Conservation (phyloP, 2,797 vertebrate genomes). For the Eupleurogrammus muticus region DNA sequence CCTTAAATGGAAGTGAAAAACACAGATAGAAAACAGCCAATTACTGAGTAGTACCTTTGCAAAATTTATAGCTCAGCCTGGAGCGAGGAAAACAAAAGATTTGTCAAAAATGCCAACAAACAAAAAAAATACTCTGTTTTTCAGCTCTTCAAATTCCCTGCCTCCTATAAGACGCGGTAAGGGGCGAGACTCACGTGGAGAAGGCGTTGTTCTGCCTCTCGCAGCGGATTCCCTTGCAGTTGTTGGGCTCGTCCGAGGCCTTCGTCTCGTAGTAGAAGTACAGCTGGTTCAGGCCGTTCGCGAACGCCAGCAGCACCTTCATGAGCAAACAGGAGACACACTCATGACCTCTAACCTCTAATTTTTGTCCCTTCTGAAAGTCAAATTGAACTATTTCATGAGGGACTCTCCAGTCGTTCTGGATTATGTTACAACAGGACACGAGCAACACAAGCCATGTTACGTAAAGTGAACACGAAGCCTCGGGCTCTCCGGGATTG, state of each 20-base stretch:
- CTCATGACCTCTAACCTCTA: no score
- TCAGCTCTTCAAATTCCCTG: no score
- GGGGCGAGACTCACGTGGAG: slow-evolving; percentile 90
- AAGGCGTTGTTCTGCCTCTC: slow-evolving; percentile 99
- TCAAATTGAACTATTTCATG: no score
- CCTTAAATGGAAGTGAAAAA: no score
- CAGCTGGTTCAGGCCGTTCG: slow-evolving; percentile 98
- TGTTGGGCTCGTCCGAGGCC: slow-evolving; percentile 94
- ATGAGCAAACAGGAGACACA: neutral
- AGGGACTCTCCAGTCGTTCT: neutral
- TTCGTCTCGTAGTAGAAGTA: slow-evolving; percentile 99
- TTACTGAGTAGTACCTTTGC: no score
- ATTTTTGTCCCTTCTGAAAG: no score
- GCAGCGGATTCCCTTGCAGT: slow-evolving; percentile 98
- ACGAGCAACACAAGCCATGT: slow-evolving; percentile 1
- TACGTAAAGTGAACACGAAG: slow-evolving; percentile 20
- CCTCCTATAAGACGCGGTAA: no score
- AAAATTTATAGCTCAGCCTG: no score
- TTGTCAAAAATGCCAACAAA: no score
- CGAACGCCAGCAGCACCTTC: slow-evolving; percentile 93
- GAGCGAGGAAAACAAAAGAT: no score
- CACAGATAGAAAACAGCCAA: no score
- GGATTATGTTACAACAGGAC: slow-evolving; percentile 11
- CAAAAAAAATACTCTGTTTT: no score
- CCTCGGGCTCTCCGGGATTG: slow-evolving; percentile 32